Evolutionary conservation across 2,113 vertebrate genomes (phyloP), one percentile per base, ranked within the genome.

Genomic region (Hydrochoerus hydrochaeris): DNA sequence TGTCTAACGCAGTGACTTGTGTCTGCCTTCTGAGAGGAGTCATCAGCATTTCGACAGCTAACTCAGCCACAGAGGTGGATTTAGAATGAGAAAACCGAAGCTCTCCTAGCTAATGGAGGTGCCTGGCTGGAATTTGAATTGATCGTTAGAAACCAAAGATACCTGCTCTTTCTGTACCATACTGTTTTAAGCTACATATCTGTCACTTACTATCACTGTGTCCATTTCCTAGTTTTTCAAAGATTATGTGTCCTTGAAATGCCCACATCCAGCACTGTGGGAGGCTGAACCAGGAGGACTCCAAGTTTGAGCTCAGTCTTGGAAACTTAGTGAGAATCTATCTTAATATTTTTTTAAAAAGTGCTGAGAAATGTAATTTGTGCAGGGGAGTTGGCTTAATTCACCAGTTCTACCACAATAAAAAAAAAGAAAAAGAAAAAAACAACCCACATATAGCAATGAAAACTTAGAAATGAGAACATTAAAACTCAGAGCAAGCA

Each of bases 191-290:
- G 46, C 52, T 41, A 35, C 7, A 2, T 88, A 20, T 41, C 58
- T 88, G 80, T 88, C 52, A 16, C 71, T 38, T 24, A 16, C 49
- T 71, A 44, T 92, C 88, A 7, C 93, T 88, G 2, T 38, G 62
- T 54, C 85, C 87, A 4, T 82, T 88, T 81, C 87, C 54, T 84
- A 58, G 0, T 28, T 49, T 93, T 63, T 85, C 83, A 90, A 60
- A 84, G 84, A 35, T 52, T 65, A 9, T 44, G 2, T 44, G 32
- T 71, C 77, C 75, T 90, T 84, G 80, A 57, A 83, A 57, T 46
- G 57, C 35, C 8, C 32, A 54, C 49, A 32, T 54, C 17, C 6
- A 2, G 77, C 49, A 10, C 30, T 35, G 30, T 35, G 49, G 46
- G 49, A 80, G 46, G 30, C 77, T n/a, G 49, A 80, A 35, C 12